Evolutionary conservation across 1,140 invertebrate genomes (phyloP), one percentile per base, ranked within the genome.

Genomic region (Polypedilum vanderplanki): DNA sequence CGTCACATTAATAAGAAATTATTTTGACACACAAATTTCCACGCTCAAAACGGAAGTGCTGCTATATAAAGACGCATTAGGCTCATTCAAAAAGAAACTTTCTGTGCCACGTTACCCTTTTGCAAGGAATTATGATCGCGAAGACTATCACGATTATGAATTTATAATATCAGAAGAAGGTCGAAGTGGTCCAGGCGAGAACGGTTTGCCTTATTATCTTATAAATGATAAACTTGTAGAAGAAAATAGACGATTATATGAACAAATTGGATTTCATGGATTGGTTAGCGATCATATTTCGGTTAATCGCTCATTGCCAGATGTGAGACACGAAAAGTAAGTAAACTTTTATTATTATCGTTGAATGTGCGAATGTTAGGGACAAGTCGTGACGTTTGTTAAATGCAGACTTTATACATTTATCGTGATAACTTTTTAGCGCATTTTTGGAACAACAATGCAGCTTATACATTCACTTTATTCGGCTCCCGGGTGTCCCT

Each of bases 111-210:
- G 65, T 70, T 70, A 70, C 10, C 65, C 65, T 8, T 20, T 22
- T 20, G 65, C 20, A 9, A 70, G n/a, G 20, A n/a, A 70, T 9
- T 70, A 70, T 22, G 65, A 70, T 9, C 15, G 17, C 78, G 86
- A 88, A 75, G 91, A 93, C 78, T 93, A 91, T 91, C 88, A 92
- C 78, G 85, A 93, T 79, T 88, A 90, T 76, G 81, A 84, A 24
- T 81, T 82, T 74, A 90, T 92, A 0, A 84, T 82, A 77, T 78
- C 87, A 74, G 80, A 86, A 67, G 79, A 81, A 22, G 75, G 80
- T 3, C 85, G 83, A 76, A 83, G 83, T 73, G 93, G 93, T 1
- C 92, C 93, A 74, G 94, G 94, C 22, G 92, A 93, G 84, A 86
- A 85, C 67, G 93, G 93, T 5, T 88, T 89, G 79, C 82, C 91